These are phyloP conservation scores for Zaprionus lineosus DNA, from an alignment of 2,888 invertebrate species.

Conservation along the genomic window DNA sequence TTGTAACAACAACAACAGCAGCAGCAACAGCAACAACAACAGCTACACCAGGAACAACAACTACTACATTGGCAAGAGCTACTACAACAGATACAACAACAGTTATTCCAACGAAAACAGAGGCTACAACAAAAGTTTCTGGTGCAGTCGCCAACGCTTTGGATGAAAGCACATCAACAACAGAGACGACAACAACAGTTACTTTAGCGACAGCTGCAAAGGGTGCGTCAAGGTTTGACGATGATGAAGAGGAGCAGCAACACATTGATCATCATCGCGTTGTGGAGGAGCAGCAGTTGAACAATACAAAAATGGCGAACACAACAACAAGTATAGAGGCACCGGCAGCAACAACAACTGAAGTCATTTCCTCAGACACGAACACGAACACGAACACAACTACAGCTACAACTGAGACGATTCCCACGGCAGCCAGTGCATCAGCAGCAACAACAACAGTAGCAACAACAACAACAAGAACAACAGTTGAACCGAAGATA, in stretches of 20 bases:
- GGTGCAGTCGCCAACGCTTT: constrained; percentile 21
- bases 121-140: constrained; percentile 8
- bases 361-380: too few species aligned
- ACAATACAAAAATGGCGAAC: constrained; percentile 49
- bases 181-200: constrained; percentile 7
- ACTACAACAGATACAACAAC: constrained; percentile 16
- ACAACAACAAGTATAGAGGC: constrained; percentile 40
- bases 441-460: constrained; percentile 63
- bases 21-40: constrained; percentile 40
- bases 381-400: too few species aligned
- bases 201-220: constrained; percentile 27
- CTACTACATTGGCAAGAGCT: constrained; percentile 22
- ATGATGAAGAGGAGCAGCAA: constrained; percentile 32
- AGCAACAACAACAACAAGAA: constrained; percentile 36
- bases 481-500: constrained; percentile 1
- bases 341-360: constrained; percentile 42
- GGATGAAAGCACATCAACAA: constrained; percentile 38
- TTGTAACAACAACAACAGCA: constrained; percentile 27
- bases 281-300: constrained; percentile 33
- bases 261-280: constrained; percentile 36
- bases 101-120: constrained; percentile 17
- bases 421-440: too few species aligned
- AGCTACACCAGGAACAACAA: constrained; percentile 23
- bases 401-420: constrained; percentile 9
- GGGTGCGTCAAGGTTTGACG: constrained; percentile 19